Evolutionary conservation across 1,140 invertebrate genomes (phyloP).

Genomic region (Heliconius himera): DNA sequence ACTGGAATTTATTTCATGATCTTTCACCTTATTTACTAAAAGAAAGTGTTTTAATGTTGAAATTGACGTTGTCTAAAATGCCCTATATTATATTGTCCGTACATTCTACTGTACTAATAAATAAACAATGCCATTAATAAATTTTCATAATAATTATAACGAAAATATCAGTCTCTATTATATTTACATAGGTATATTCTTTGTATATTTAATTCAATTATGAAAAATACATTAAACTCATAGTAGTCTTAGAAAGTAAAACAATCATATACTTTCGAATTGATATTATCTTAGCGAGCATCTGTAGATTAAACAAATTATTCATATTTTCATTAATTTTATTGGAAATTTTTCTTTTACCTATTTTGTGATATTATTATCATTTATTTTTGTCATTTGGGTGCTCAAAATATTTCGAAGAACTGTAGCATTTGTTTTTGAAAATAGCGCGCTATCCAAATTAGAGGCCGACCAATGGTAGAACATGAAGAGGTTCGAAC

Average conservation of each 20-base stretch:
- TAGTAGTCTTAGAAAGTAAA: neutral
- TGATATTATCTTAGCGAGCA: neutral
- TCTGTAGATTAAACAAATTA: neutral
- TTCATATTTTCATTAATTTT: neutral
- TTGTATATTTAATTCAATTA: neutral
- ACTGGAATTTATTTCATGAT: constrained; percentile 49
- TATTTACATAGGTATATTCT: neutral
- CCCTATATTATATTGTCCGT: constrained; percentile 11
- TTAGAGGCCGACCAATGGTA: constrained; percentile 56
- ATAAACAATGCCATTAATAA: neutral
- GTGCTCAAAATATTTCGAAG: neutral
- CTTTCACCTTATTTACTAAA: constrained; percentile 63
- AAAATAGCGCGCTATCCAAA: constrained; percentile 51
- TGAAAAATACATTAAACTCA: neutral
- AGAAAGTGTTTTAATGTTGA: constrained; percentile 44
- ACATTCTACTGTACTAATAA: neutral
- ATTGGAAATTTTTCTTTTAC: neutral
- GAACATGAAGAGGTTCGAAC: constrained; percentile 34
- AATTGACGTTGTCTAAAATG: constrained; percentile 6
- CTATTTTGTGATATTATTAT: neutral
- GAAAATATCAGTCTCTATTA: neutral
- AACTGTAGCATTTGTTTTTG: neutral
- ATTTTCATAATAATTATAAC: neutral
- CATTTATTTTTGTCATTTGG: neutral
- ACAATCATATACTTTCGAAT: neutral